Evolutionary conservation across 1,140 invertebrate species (phyloP).

Genomic region (Penaeus indicus): DNA sequence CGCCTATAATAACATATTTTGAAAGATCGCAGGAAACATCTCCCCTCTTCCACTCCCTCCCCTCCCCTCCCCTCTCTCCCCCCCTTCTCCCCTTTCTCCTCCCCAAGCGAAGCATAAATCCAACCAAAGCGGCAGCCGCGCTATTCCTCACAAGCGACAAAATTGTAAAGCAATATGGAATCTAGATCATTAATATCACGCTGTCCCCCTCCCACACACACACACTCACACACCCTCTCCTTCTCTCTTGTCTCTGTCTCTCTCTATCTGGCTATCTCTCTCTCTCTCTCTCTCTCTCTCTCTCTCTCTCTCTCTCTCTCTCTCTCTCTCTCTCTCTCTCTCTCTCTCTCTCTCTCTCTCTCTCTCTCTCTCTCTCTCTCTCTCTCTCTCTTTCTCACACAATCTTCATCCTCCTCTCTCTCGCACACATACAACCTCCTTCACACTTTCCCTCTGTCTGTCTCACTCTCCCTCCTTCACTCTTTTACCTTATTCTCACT

Average conservation of each 20-base stretch:
- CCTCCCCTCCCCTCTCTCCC: neutral
- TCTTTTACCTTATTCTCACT: neutral
- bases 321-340: too few species aligned
- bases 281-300: neutral
- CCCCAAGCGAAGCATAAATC: neutral
- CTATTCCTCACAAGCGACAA: constrained; percentile 39
- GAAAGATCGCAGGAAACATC: neutral
- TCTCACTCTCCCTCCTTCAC: neutral
- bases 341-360: too few species aligned
- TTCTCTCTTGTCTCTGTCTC: neutral
- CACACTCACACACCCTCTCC: neutral
- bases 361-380: too few species aligned
- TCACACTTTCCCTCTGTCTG: neutral
- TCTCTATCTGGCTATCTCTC: neutral
- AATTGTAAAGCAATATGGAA: constrained; percentile 58
- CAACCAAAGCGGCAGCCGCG: neutral
- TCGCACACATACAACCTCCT: too few species aligned
- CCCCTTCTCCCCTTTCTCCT: neutral
- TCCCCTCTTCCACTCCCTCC: neutral
- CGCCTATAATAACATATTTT: neutral
- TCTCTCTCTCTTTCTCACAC: too few species aligned
- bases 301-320: neutral
- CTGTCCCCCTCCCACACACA: too few species aligned
- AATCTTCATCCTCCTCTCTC: too few species aligned
- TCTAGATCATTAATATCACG: constrained; percentile 55